Base-by-base conservation (phyloP, 2,888 invertebrate species). In the Heterodera filipjevi region DNA sequence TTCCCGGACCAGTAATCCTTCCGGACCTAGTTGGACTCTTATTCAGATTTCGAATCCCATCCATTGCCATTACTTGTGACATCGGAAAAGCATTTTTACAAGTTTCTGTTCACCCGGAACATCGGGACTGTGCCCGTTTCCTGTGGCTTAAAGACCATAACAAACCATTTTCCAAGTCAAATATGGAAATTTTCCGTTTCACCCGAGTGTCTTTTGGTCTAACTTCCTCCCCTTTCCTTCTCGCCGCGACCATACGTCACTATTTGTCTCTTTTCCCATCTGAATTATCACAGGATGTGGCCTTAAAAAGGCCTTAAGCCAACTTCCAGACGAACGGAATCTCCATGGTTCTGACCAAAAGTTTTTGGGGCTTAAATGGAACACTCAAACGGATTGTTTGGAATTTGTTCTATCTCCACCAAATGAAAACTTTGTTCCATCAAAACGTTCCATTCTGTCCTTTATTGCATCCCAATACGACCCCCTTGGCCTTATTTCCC, bases 21-120 rank as follows among this genome's bases (percentile, higher is more conserved):
- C 81, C 80, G 1, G 46, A 78, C 14, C 33, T 84, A 16, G 70
- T 76, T 14, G 82, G 80, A 1, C 35, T 82, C 19, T 30, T 83
- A 10, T 32, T 84, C 5, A 76, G 81, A 22, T 79, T 83, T 35
- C 53, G 85, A 19, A 35, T 73, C 1, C 59, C 66, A 2, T 35
- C 46, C 39, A 66, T 49, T 46, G 79, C 68, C 19, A 71, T 80
- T 2, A 79, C 81, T 8, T 44, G 77, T 3, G 84, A 84, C 53
- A 72, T 84, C 8, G 81, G 82, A 74, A 83, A 84, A 30, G 82
- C 83, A 2, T 83, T 84, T 74, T 74, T 80, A 19, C 81, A 82
- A 76, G 64, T 84, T 12, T 32, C 72, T 5, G 59, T 84, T 0
- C 77, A 85, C 22, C 39, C 75, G 70, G 22, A 30, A 14, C 77